Conservation (phyloP, 1,140 invertebrate species). For the Chrysomallon squamiferum region DNA sequence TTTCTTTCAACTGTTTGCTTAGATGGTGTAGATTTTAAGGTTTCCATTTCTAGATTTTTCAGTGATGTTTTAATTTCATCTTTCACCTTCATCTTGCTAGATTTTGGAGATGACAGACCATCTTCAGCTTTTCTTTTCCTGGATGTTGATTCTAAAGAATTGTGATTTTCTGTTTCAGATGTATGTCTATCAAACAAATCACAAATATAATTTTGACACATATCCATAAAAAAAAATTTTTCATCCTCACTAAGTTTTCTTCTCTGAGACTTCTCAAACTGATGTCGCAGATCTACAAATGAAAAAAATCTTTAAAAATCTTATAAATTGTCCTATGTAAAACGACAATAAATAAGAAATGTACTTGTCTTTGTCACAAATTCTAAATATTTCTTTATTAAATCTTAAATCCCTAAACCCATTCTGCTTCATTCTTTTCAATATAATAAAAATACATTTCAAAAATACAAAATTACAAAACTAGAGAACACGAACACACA, state of each 20-base stretch:
- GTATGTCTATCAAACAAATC: constrained; percentile 24
- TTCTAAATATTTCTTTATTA: no score
- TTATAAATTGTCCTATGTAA: no score
- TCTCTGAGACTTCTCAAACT: constrained; percentile 48
- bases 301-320: no score
- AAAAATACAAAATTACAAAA: no score
- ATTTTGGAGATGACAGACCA: neutral
- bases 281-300: constrained; percentile 48
- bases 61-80: neutral
- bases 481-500: no score
- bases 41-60: neutral
- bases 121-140: neutral
- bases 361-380: no score
- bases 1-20: no score
- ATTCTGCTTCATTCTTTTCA: no score
- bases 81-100: neutral
- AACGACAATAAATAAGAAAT: no score
- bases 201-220: constrained; percentile 38
- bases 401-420: no score
- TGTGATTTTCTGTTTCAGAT: neutral
- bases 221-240: constrained; percentile 38
- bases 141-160: no score
- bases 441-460: no score
- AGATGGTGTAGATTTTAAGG: neutral
- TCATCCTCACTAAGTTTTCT: constrained; percentile 50